These are phyloP conservation scores for Copidosoma floridanum DNA, from an alignment of 1,140 invertebrate genomes.

Conservation along the genomic window DNA sequence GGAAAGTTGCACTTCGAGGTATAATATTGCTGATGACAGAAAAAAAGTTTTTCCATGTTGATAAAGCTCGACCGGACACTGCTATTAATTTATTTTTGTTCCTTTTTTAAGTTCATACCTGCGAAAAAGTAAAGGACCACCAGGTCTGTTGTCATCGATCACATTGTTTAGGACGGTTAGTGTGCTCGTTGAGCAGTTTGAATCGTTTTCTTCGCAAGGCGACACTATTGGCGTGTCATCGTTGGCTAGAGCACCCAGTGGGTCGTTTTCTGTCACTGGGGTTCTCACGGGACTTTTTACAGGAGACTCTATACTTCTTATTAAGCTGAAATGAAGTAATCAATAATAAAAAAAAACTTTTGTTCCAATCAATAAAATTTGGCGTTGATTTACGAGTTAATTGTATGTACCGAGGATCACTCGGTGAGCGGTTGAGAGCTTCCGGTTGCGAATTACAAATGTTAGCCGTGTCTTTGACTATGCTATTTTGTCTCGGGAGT, in stretches of 20 bases:
- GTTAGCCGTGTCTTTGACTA: slow-evolving; percentile 48
- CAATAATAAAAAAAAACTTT: too few species aligned
- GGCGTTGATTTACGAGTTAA: too few species aligned
- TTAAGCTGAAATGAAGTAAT: slow-evolving; percentile 63
- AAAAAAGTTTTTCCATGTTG: slow-evolving; percentile 13
- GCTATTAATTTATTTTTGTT: too few species aligned
- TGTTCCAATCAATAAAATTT: too few species aligned
- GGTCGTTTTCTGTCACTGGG: slow-evolving; percentile 86
- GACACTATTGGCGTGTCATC: slow-evolving; percentile 55
- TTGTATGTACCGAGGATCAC: slow-evolving; percentile 52
- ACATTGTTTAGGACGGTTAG: slow-evolving; percentile 52
- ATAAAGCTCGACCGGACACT: too few species aligned
- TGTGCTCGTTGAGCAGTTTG: slow-evolving; percentile 55
- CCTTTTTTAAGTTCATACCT: too few species aligned
- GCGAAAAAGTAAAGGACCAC: slow-evolving; percentile 54
- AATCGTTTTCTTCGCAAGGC: slow-evolving; percentile 54
- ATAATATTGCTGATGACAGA: slow-evolving; percentile 46
- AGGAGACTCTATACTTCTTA: slow-evolving; percentile 52
- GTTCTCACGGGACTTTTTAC: slow-evolving; percentile 66
- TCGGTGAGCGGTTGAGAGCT: slow-evolving; percentile 45
- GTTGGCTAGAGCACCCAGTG: slow-evolving; percentile 76
- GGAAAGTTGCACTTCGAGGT: slow-evolving; percentile 52
- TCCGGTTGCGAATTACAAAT: slow-evolving; percentile 42
- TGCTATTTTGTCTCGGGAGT: slow-evolving; percentile 51
- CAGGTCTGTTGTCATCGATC: slow-evolving; percentile 48